Conservation (phyloP, 2,888 invertebrate species). For the Antitype chi region DNA sequence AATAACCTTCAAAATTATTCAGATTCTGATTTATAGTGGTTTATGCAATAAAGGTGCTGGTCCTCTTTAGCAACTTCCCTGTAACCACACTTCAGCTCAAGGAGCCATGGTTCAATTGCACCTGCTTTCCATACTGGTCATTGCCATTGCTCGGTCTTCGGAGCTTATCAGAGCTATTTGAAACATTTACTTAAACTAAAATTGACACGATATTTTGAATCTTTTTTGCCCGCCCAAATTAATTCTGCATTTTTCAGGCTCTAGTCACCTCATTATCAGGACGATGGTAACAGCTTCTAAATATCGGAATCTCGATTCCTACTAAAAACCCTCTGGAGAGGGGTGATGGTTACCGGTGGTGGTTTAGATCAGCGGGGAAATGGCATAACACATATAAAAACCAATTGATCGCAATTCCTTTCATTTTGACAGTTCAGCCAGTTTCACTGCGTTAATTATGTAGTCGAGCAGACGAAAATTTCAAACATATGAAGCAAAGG, state of each 20-base stretch:
- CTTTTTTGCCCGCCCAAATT: no score
- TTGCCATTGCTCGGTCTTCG: no score
- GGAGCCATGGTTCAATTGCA: neutral
- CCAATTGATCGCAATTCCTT: neutral
- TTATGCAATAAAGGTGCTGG: neutral
- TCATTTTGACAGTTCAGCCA: neutral
- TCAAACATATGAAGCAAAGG: neutral
- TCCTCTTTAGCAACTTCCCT: neutral
- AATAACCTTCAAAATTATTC: no score
- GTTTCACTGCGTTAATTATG: no score
- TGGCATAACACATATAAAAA: neutral
- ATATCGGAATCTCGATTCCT: neutral
- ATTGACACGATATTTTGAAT: neutral
- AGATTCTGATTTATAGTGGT: no score
- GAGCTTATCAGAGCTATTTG: neutral
- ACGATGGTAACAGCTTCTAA: neutral
- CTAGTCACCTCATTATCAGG: neutral
- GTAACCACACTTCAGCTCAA: neutral
- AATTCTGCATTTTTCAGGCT: neutral
- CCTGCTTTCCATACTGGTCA: neutral
- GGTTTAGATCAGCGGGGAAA: neutral
- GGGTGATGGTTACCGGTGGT: neutral
- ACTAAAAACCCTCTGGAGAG: neutral
- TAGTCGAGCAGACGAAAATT: no score
- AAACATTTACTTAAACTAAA: neutral